A percentile compares a stretch with the other conserved stretches of the same genome.
These are phyloP conservation scores for Troilus luridus DNA, from an alignment of 2,888 invertebrate genomes.

Conservation along the genomic window DNA sequence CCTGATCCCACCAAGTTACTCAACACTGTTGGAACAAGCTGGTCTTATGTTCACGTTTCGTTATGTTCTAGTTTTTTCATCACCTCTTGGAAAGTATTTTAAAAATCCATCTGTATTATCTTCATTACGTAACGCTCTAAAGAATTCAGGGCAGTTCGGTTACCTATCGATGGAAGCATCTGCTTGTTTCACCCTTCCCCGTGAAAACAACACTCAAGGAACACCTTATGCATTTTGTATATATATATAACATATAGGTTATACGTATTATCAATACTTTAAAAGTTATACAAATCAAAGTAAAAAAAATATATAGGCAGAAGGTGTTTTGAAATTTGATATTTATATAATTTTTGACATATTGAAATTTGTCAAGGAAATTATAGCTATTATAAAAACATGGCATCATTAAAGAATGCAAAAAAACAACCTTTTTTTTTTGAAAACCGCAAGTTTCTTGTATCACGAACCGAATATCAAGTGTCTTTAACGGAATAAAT, in stretches of 20 bases:
- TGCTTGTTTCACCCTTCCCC: slow-evolving; percentile 13
- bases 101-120: not conserved
- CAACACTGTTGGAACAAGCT: not conserved
- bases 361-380: not conserved
- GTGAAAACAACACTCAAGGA: not conserved
- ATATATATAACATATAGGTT: not conserved
- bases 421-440: not conserved
- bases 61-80: not conserved
- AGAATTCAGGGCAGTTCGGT: slow-evolving; percentile 25
- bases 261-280: too few species aligned
- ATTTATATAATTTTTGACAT: not conserved
- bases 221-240: not conserved
- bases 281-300: too few species aligned
- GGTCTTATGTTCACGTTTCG: not conserved
- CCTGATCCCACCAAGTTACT: not conserved
- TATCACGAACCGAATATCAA: not conserved
- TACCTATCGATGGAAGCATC: not conserved
- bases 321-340: not conserved
- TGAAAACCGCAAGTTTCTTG: not conserved
- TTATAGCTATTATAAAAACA: not conserved
- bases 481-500: not conserved
- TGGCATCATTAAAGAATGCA: not conserved
- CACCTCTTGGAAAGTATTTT: not conserved
- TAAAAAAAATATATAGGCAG: too few species aligned
- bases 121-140: not conserved